Evolutionary conservation across 2,113 vertebrate species (phyloP), one percentile per base, ranked within the genome.

Genomic region (Esox niger): DNA sequence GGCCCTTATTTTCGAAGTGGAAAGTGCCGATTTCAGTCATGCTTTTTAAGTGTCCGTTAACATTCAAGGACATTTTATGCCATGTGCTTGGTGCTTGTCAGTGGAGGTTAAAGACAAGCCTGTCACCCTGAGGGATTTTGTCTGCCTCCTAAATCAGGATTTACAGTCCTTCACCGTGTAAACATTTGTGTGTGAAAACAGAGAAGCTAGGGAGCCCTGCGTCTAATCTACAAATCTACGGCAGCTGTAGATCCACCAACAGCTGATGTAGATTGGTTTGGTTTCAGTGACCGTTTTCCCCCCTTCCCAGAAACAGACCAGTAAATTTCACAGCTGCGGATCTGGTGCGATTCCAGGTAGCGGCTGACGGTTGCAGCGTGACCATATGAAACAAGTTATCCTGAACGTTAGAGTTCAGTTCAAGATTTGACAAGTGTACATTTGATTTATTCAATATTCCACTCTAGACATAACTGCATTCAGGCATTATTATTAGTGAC

Each of bases 301-400:
- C 75, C 71, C 52, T 80, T 85, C 82, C 83, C 83, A 67, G 67
- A 73, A 86, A 80, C 79, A 83, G 79, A 86, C 84, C 84, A 87
- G 87, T 82, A 83, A 86, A 89, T 89, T 85, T 89, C 85, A 87
- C 88, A 86, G 87, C 89, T 88, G 84, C 77, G 84, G 75, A 71
- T 82, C 63, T 56, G 82, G 83, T 86, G 63, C 4, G 64, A 52
- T 2, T 52, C 6, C 7, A 21, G n/a, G 20, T 23, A 21, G n/a
- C 21, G 47, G 47, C 47, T 23, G 47, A 9, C 21, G 6, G 2
- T 23, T 60, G 9, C 29, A 59, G 54, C 35, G 55, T 66, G 57
- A 35, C 73, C 77, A 76, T 70, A 68, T 61, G 70, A 75, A 78
- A 76, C 59, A 62, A 58, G 70, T 71, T 75, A 76, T 64, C 58